Conservation (phyloP, 2,797 vertebrate species). For the Steatocranus sp. region DNA sequence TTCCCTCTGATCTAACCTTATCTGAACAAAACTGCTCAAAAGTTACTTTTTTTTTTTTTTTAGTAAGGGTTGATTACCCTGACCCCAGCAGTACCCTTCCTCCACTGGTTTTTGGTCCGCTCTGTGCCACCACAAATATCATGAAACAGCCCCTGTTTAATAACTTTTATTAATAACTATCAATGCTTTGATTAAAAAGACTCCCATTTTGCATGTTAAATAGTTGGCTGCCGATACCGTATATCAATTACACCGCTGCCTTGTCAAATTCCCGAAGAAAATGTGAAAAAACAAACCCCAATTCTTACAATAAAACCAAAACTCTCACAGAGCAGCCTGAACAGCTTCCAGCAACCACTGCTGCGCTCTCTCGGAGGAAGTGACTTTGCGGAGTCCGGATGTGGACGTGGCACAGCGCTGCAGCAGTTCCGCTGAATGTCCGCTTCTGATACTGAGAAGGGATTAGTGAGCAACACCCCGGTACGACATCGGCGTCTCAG, state of each 20-base stretch:
- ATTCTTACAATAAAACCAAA: neutral
- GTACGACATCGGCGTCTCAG: conserved; percentile 51
- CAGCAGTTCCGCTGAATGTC: conserved; percentile 79
- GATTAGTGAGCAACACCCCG: conserved; percentile 66
- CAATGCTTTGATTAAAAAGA: neutral
- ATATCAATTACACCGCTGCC: neutral
- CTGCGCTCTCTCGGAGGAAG: conserved; percentile 24
- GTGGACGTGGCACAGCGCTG: conserved; percentile 81
- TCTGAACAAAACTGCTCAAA: neutral
- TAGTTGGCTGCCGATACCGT: neutral
- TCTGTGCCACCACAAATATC: neutral
- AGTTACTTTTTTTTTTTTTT: neutral
- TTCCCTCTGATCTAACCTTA: neutral
- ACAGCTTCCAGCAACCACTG: neutral
- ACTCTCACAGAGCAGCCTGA: neutral
- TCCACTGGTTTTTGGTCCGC: neutral
- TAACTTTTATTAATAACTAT: neutral
- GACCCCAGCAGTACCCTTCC: neutral
- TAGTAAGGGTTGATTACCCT: neutral
- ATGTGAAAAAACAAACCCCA: neutral
- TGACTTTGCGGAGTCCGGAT: conserved; percentile 59
- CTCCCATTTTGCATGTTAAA: neutral
- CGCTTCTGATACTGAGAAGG: conserved; percentile 60
- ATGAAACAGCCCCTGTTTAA: neutral
- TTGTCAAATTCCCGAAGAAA: neutral